Conservation (phyloP, 2,888 invertebrate genomes). For the Deroplatys truncata region DNA sequence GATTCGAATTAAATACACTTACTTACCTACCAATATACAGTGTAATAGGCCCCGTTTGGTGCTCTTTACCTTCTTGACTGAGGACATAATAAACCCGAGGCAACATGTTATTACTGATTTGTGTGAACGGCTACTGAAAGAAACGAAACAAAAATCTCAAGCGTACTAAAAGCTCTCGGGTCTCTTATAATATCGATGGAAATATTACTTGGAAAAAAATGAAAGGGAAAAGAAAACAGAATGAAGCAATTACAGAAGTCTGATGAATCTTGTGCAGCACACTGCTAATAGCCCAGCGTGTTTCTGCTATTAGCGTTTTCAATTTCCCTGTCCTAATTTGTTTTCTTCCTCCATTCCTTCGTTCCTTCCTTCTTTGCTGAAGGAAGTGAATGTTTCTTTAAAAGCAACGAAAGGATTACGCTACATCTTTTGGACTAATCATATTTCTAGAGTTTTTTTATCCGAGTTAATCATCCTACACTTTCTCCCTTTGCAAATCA, state of each 20-base stretch:
- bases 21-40: no score
- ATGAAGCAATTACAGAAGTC: background rate
- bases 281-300: background rate
- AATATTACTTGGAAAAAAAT: background rate
- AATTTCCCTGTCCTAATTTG: conserved; percentile 3
- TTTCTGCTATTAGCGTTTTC: background rate
- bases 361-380: background rate
- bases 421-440: background rate
- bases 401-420: background rate
- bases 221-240: background rate
- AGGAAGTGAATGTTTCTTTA: background rate
- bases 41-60: no score
- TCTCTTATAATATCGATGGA: background rate
- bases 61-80: no score
- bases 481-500: background rate
- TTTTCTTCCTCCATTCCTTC: background rate
- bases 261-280: background rate
- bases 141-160: no score
- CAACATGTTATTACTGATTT: no score
- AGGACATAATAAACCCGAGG: no score
- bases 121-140: no score
- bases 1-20: no score
- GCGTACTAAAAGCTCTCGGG: no score
- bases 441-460: background rate
- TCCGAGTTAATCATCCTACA: background rate